phyloP scores from a whole-genome alignment of 2,888 invertebrate genomes.

The Nymphalis c-album region DNA sequence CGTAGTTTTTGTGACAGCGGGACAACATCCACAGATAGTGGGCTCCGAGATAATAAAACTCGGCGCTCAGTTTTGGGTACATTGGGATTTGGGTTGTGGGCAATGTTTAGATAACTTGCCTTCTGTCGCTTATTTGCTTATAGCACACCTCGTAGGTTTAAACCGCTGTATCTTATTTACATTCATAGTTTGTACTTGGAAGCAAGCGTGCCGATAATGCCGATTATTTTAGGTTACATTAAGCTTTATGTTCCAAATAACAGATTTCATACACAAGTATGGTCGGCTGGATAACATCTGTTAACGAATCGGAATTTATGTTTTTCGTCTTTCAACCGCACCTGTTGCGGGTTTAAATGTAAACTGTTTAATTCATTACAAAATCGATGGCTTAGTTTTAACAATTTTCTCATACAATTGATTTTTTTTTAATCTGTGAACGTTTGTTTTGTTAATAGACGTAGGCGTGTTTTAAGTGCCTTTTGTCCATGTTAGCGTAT shows the following conservation, averaged over 20 bases:
- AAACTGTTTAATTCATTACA: conserved; percentile 44
- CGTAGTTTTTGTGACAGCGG: conserved; percentile 74
- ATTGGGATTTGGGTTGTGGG: conserved; percentile 60
- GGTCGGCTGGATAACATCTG: conserved; percentile 72
- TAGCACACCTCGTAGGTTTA: conserved; percentile 53
- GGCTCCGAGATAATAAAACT: conserved; percentile 66
- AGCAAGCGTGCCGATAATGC: conserved; percentile 44
- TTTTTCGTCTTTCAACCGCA: conserved; percentile 73
- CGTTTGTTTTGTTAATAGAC: conserved; percentile 64
- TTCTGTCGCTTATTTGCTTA: conserved; percentile 64
- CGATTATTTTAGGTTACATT: conserved; percentile 63
- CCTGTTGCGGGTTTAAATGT: conserved; percentile 69
- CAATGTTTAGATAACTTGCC: conserved; percentile 63
- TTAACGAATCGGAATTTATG: conserved; percentile 75
- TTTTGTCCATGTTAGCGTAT: conserved; percentile 51
- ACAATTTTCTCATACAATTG: conserved; percentile 52
- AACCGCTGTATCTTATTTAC: conserved; percentile 40
- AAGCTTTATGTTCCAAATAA: conserved; percentile 63
- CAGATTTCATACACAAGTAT: conserved; percentile 61
- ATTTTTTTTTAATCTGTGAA: conserved; percentile 43
- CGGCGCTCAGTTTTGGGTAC: conserved; percentile 63
- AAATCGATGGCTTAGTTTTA: conserved; percentile 38
- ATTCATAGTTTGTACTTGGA: conserved; percentile 37
- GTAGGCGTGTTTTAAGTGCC: conserved; percentile 58
- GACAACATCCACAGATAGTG: conserved; percentile 69